Conservation (phyloP, 2,113 vertebrate species). For the Pseudorhombus dupliciocellatus region DNA sequence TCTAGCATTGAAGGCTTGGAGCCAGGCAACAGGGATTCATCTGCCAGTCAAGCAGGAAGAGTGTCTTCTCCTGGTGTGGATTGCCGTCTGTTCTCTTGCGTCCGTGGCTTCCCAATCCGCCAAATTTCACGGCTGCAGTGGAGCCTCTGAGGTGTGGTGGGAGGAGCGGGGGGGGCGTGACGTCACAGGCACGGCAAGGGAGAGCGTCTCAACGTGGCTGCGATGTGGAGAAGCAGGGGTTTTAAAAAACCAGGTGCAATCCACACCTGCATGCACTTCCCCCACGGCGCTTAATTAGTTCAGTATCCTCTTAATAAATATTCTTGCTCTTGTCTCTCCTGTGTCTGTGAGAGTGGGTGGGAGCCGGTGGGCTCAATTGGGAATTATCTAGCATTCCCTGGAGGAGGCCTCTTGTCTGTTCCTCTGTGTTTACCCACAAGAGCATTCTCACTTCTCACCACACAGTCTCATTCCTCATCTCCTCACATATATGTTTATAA, state of each 20-base stretch:
- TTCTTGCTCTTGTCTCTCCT: constrained; percentile 58
- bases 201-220: constrained; percentile 36
- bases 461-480: constrained; percentile 49
- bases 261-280: constrained; percentile 75
- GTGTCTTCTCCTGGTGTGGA: constrained; percentile 46
- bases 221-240: constrained; percentile 23
- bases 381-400: constrained; percentile 74
- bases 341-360: constrained; percentile 56
- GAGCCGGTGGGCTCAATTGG: constrained; percentile 67
- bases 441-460: constrained; percentile 40
- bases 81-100: constrained; percentile 38
- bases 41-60: constrained; percentile 53
- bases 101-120: constrained; percentile 28
- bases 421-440: constrained; percentile 51
- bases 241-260: constrained; percentile 75
- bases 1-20: constrained; percentile 31
- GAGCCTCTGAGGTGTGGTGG: constrained; percentile 42
- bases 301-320: constrained; percentile 79
- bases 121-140: constrained; percentile 60
- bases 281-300: constrained; percentile 81
- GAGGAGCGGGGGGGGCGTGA: constrained; percentile 48
- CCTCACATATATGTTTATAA: constrained; percentile 41
- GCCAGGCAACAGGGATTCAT: constrained; percentile 35
- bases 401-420: constrained; percentile 50
- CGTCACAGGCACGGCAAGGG: constrained; percentile 47